Base-by-base conservation (phyloP, 1,140 invertebrate genomes). In the Amyelois transitella region DNA sequence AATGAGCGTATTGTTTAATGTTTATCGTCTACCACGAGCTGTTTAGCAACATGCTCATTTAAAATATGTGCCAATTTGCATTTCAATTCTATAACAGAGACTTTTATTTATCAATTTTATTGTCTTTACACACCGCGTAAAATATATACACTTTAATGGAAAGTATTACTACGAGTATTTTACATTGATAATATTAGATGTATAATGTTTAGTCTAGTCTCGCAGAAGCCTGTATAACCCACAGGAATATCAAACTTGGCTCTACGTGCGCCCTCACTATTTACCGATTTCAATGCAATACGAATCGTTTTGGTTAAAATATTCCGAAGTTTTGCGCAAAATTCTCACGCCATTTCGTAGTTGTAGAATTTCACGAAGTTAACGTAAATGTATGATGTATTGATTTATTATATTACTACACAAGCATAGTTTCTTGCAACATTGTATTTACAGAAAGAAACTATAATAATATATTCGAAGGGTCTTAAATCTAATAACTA, bases 301-400 rank as follows among this genome's bases (percentile, higher is more conserved):
- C 47, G 54, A 50, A 32, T 55, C 38, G n/a, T 45, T 53, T 28
- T 38, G 50, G 25, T 51, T 20, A 51, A 17, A 18, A 51, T 51
- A 51, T 38, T 18, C 28, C 62, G 59, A 60, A 62, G 62, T 63
- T 69, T 51, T 38, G 45, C 12, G 12, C 32, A 1, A 14, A 8
- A 38, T 14, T 38, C 12, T 14, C n/a, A 1, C 17, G n/a, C 32
- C 12, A 38, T 38, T 38, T 38, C n/a, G 12, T 2, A 38, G 32
- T 38, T 38, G 17, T 14, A 14, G 32, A 38, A 38, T 38, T 38
- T 38, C 4, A 1, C 17, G 17, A 38, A 38, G 32, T 38, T 14
- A 38, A 14, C 32, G 5, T 14, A 1, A 14, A 2, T 38, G 12
- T 32, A 38, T 12, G 32, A 38, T 38, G 10, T 2, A 4, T 14